Evolutionary conservation across 2,797 vertebrate species (phyloP), one percentile per base, ranked within the genome.

Genomic region (Enteromius trimaculatus): DNA sequence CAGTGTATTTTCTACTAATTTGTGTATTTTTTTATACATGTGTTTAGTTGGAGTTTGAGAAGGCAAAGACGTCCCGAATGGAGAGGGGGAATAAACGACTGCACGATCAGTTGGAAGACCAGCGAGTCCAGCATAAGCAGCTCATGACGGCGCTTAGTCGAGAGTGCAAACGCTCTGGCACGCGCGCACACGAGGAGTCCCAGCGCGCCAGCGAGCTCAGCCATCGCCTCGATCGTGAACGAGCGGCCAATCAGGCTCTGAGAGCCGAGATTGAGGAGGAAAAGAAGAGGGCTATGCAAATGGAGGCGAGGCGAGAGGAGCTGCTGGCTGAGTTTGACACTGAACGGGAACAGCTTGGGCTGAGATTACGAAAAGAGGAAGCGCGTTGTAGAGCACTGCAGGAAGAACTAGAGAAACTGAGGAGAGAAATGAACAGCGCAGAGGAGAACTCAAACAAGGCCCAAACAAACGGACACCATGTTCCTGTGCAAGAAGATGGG

Each of bases 321-420:
- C 97, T 98, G 89, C 90, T 99, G 87, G 97, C 97, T 0, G 98
- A 99, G 93, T 98, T 98, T 16, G 98, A 99, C 92, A 99, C 97
- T 0, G 98, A 99, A 72, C 94, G 96, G 26, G 97, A 99, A 49
- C 98, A 98, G 87, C 94, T 99, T 85, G 94, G 96, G 88, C 96
- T 97, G 3, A 96, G 96, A 77, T 89, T 99, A 87, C 96, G 96
- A 92, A 95, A 96, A 44, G 97, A 99, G 90, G 98, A 98, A 88
- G 96, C 96, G 71, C 96, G 95, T 60, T 95, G 96, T 70, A 93
- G 89, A 84, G 93, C 93, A 16, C 95, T 99, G 2, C 96, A 96
- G 53, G 96, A 95, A 86, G 96, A 97, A 85, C 93, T 97, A 76
- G 96, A 97, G 80, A 96, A 95, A 82, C 94, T 96, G 83, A 96